Conservation (phyloP, 1,140 invertebrate species). For the Melanaphis sacchari region DNA sequence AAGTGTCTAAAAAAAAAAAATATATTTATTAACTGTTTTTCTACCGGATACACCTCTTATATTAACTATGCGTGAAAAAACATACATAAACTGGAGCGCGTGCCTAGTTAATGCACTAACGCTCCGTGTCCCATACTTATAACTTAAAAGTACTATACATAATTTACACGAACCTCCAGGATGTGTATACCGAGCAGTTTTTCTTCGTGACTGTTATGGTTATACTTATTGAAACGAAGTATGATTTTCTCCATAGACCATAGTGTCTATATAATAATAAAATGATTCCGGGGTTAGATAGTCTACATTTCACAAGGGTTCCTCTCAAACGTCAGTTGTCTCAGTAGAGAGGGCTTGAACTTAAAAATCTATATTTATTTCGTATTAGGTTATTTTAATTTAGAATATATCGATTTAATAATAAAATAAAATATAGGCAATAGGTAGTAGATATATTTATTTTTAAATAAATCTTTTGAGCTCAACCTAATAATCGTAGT, state of each 20-base stretch:
- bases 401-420: background rate
- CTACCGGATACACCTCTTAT: background rate
- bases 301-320: background rate
- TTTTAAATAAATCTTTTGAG: background rate
- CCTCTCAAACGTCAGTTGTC: background rate
- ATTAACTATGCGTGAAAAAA: background rate
- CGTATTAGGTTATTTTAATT: background rate
- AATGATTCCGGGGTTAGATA: background rate
- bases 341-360: too few relatives aligned
- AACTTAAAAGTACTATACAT: background rate
- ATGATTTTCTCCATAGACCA: background rate
- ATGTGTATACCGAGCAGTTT: background rate
- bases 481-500: background rate
- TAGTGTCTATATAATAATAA: background rate
- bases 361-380: too few relatives aligned
- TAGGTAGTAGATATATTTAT: background rate
- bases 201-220: background rate
- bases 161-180: background rate
- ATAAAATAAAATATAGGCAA: too few relatives aligned
- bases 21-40: constrained; percentile 5
- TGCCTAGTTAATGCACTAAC: background rate
- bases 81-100: background rate
- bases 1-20: background rate
- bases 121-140: background rate
- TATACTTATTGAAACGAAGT: background rate